Evolutionary conservation across 2,888 invertebrate species (phyloP).

Genomic region (Stenotaenia linearis): DNA sequence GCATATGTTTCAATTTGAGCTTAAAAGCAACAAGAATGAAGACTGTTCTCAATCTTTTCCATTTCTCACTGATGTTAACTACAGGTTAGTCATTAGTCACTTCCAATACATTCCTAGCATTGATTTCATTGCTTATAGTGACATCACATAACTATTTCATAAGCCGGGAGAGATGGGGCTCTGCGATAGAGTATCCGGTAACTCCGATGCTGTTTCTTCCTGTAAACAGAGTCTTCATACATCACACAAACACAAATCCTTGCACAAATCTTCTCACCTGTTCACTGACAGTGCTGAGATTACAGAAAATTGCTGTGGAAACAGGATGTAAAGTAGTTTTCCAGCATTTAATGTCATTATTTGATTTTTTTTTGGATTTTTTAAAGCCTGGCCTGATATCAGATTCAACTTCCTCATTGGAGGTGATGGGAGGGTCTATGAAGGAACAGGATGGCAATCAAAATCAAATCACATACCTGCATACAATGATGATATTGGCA

Average conservation of each 20-base stretch:
- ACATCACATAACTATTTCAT: too few relatives aligned
- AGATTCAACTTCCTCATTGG: neutral
- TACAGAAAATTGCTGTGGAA: neutral
- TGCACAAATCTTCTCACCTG: neutral
- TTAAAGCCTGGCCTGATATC: neutral
- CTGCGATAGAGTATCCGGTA: neutral
- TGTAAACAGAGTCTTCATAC: neutral
- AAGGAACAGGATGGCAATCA: neutral
- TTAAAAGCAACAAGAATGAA: neutral
- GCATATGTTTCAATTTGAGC: neutral
- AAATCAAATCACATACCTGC: neutral
- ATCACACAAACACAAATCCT: neutral
- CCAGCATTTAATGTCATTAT: neutral
- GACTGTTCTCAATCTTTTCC: too few relatives aligned
- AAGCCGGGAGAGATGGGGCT: neutral
- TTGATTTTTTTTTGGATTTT: too few relatives aligned
- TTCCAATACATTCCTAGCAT: too few relatives aligned
- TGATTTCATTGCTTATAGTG: too few relatives aligned
- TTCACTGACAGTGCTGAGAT: neutral
- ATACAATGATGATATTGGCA: neutral
- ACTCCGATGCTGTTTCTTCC: neutral
- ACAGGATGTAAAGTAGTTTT: neutral
- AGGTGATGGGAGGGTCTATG: neutral
- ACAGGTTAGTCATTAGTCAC: too few relatives aligned
- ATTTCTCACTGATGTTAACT: too few relatives aligned